Conservation (phyloP, 2,888 invertebrate genomes). For the Drosophila picticornis region DNA sequence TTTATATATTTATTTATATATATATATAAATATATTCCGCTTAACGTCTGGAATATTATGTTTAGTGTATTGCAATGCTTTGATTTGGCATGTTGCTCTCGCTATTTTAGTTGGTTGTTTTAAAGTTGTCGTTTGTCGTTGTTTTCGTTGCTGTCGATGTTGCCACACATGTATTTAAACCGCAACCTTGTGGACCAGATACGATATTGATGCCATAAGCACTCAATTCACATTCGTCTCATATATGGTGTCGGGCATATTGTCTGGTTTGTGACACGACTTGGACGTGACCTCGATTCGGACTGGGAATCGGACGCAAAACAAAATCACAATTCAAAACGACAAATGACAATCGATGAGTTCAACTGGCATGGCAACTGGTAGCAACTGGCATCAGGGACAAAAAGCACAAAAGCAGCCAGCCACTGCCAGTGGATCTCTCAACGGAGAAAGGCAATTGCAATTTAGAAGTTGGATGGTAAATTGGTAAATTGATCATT, state of each 20-base stretch:
- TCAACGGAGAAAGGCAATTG: slow-evolving; percentile 2
- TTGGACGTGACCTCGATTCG: not conserved
- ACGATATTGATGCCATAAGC: slow-evolving; percentile 8
- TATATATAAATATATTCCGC: not conserved
- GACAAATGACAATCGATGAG: slow-evolving; percentile 8
- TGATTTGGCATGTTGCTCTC: slow-evolving; percentile 10
- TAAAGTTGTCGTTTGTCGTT: not conserved
- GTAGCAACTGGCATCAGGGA: not conserved
- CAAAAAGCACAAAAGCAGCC: not conserved
- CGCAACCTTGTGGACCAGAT: slow-evolving; percentile 27
- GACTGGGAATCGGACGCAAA: slow-evolving; percentile 19
- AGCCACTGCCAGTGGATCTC: not conserved
- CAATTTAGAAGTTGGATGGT: not conserved
- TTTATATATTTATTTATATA: not conserved
- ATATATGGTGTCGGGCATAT: slow-evolving; percentile 21
- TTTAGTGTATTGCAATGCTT: not conserved
- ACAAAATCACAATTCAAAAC: slow-evolving; percentile 8
- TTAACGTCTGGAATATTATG: not conserved
- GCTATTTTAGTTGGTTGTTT: slow-evolving; percentile 1
- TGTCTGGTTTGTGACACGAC: slow-evolving; percentile 16
- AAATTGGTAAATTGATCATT: slow-evolving; percentile 11
- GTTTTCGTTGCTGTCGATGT: not conserved
- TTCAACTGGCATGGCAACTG: not conserved
- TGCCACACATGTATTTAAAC: slow-evolving; percentile 5
- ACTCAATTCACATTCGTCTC: slow-evolving; percentile 7